Conservation (phyloP, 1,140 invertebrate genomes). For the Drosophila lini region DNA sequence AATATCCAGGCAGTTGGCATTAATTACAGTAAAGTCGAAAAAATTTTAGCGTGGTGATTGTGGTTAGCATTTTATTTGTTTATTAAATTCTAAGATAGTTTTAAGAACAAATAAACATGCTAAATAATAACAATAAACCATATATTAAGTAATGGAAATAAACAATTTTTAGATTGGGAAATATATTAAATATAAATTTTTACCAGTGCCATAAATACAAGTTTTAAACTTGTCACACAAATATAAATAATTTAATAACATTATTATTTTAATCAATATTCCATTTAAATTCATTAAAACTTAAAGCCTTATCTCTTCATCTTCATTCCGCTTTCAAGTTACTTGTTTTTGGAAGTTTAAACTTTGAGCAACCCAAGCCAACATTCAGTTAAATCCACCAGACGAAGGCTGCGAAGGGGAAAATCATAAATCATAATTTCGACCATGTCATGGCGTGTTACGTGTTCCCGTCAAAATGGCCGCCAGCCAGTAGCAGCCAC, state of each 20-base stretch:
- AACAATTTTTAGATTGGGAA: too few species aligned
- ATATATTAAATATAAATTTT: too few species aligned
- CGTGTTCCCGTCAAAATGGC: constrained; percentile 59
- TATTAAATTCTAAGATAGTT: background rate
- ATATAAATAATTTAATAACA: too few species aligned
- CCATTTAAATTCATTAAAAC: background rate
- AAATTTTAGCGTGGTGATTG: background rate
- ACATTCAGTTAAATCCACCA: constrained; percentile 12
- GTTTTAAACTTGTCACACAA: too few species aligned
- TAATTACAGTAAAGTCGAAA: constrained; percentile 16
- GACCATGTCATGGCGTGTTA: constrained; percentile 66
- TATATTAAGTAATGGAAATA: too few species aligned
- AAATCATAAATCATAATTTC: constrained; percentile 72
- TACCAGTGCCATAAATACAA: too few species aligned
- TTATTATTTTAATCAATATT: background rate
- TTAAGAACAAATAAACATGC: too few species aligned
- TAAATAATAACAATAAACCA: too few species aligned
- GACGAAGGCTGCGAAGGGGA: constrained; percentile 3
- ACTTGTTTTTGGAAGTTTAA: background rate
- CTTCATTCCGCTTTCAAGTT: background rate
- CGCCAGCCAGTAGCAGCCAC: constrained; percentile 27
- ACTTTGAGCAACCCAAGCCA: background rate
- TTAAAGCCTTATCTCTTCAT: background rate
- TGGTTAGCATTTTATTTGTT: background rate
- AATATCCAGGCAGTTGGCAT: constrained; percentile 9